Evolutionary conservation across 2,888 invertebrate species (phyloP).

Genomic region (Conomelus anceps): DNA sequence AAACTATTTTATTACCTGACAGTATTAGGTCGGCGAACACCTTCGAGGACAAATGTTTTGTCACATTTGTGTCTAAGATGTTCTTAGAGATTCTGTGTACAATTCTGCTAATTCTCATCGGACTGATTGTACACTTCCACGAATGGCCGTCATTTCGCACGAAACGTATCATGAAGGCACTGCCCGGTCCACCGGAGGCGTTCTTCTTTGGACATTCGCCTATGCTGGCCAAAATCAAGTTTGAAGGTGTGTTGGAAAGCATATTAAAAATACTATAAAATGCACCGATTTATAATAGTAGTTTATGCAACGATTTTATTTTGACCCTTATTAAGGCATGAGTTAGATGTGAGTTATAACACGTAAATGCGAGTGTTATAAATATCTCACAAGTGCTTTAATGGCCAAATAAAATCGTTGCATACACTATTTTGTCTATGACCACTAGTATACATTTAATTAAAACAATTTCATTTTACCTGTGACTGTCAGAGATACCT

Average conservation of each 20-base stretch:
- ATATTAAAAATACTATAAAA: too few species aligned
- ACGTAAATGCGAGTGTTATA: too few species aligned
- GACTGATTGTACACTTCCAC: neutral
- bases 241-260: neutral
- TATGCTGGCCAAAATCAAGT: neutral
- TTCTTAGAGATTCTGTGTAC: neutral
- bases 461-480: too few species aligned
- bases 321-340: too few species aligned
- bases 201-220: conserved; percentile 1
- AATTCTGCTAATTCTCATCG: neutral
- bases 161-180: neutral
- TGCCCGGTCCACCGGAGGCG: neutral
- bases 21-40: neutral
- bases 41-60: neutral
- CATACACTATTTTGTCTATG: too few species aligned
- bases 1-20: neutral
- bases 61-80: neutral
- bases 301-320: too few species aligned
- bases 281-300: too few species aligned
- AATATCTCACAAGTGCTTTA: too few species aligned
- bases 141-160: neutral
- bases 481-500: too few species aligned
- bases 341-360: too few species aligned
- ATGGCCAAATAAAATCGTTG: too few species aligned
- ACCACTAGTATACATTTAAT: too few species aligned